phyloP scores from a whole-genome alignment of 64 coral and sea anemone species.

The Pocillopora damicornis region DNA sequence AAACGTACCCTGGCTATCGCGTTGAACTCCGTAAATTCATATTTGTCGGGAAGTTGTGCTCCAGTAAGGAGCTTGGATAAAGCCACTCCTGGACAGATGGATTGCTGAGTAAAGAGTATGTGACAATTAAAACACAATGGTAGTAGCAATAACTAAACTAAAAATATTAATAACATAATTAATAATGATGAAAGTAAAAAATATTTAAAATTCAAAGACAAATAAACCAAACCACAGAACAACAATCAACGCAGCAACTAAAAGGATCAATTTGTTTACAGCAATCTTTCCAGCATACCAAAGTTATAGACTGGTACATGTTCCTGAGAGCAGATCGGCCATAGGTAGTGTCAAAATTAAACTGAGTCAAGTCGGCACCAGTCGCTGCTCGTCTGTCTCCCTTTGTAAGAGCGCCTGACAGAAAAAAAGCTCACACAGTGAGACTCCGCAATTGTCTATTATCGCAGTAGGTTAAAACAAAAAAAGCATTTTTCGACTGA shows the following conservation, averaged over 20 bases:
- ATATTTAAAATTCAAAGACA: no score
- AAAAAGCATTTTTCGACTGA: no score
- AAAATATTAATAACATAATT: no score
- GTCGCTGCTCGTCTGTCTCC: conserved; percentile 86
- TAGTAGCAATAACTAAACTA: no score
- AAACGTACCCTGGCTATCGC: conserved; percentile 18
- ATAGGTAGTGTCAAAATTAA: conserved; percentile 92
- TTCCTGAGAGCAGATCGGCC: conserved; percentile 82
- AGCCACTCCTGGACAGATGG: conserved; percentile 41
- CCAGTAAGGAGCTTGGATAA: conserved; percentile 39
- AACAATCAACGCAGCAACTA: no score
- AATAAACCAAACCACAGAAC: no score
- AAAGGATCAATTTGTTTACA: neutral
- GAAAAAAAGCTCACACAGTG: neutral
- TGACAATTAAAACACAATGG: no score
- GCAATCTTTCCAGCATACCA: conserved; percentile 30
- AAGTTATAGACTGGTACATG: conserved; percentile 80
- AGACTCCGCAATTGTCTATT: neutral
- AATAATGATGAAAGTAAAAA: no score
- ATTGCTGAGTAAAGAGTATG: conserved; percentile 4
- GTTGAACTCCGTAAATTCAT: conserved; percentile 48
- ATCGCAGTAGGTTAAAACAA: no score
- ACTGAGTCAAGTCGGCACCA: conserved; percentile 83
- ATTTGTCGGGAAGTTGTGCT: conserved; percentile 40
- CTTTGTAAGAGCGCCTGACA: conserved; percentile 83